Evolutionary conservation across 2,888 invertebrate genomes (phyloP), one percentile per base, ranked within the genome.

Genomic region (Tortrix viridana): DNA sequence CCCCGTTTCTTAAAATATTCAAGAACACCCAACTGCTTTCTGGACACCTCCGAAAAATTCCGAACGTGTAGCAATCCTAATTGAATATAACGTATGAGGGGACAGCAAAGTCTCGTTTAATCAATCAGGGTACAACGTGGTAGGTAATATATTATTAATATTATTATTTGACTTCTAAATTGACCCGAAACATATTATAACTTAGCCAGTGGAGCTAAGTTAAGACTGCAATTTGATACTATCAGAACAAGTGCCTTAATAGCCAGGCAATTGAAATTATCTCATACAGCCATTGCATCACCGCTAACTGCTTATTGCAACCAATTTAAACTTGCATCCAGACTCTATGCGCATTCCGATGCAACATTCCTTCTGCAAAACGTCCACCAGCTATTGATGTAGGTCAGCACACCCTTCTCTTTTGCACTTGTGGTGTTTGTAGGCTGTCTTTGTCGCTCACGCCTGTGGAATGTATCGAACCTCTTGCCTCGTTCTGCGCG

Each of bases 341-440:
- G 53, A 20, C 47, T 44, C 53, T 53, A 53, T 7, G 20, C 54
- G 44, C 54, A 55, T 55, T 55, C 44, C 54, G 14, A 18, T 55
- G 44, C 54, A 44, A 19, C 86, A 86, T 86, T 85, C 86, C 79
- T 82, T 50, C 22, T 22, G 53, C 53, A 53, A 79, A 84, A 80
- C 83, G 81, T 82, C 82, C 84, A 23, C 82, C 84, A 23, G 26
- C 54, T 82, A 84, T 88, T 89, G 89, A 89, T 89, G 89, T 89
- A 89, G 89, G 88, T 89, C 89, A 89, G 77, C 77, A 69, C 69
- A 65, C 67, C 73, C 67, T 70, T 69, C 69, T 74, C 75, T 65
- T 64, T 86, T 71, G 65, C 74, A 67, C 81, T n/a, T 55, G 58
- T 53, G 32, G 46, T 4, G 12, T 5, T 22, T 6, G 16, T 16